Conservation (phyloP, 1,140 invertebrate species). For the Gonatopus flavifemur region DNA sequence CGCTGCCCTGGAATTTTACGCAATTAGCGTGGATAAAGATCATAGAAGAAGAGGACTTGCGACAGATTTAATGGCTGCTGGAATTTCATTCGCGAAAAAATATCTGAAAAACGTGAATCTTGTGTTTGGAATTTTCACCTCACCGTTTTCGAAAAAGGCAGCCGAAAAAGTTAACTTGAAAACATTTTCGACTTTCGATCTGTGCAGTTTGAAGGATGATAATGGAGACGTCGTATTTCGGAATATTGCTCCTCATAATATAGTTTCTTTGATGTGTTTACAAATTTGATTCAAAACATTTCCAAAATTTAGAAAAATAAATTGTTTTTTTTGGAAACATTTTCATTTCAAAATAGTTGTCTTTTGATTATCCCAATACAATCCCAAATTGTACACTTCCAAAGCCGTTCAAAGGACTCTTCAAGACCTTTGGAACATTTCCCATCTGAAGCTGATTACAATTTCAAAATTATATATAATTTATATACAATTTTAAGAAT, state of each 20-base stretch:
- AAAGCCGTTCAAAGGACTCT: too few species aligned
- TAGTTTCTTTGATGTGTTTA: slow-evolving; percentile 21
- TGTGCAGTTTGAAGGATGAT: slow-evolving; percentile 16
- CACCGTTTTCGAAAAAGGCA: slow-evolving; percentile 23
- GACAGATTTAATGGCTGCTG: slow-evolving; percentile 6
- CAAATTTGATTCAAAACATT: neutral
- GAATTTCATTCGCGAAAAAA: slow-evolving; percentile 9
- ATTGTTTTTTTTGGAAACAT: too few species aligned
- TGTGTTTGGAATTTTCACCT: slow-evolving; percentile 32
- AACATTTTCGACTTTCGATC: slow-evolving; percentile 20
- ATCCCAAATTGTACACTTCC: too few species aligned
- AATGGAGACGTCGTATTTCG: slow-evolving; percentile 12
- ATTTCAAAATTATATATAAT: too few species aligned
- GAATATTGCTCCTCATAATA: slow-evolving; percentile 16
- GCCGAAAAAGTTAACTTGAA: slow-evolving; percentile 21
- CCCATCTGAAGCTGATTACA: too few species aligned
- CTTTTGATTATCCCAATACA: too few species aligned
- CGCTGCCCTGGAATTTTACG: slow-evolving; percentile 28
- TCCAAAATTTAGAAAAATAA: neutral
- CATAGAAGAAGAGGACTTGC: slow-evolving; percentile 23
- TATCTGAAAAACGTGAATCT: slow-evolving; percentile 15
- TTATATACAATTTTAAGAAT: too few species aligned
- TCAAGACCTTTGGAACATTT: too few species aligned
- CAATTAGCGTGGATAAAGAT: slow-evolving; percentile 21
- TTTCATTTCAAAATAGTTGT: too few species aligned